Evolutionary conservation across 1,140 invertebrate genomes (phyloP), one percentile per base, ranked within the genome.

Genomic region (Glomeris maerens): DNA sequence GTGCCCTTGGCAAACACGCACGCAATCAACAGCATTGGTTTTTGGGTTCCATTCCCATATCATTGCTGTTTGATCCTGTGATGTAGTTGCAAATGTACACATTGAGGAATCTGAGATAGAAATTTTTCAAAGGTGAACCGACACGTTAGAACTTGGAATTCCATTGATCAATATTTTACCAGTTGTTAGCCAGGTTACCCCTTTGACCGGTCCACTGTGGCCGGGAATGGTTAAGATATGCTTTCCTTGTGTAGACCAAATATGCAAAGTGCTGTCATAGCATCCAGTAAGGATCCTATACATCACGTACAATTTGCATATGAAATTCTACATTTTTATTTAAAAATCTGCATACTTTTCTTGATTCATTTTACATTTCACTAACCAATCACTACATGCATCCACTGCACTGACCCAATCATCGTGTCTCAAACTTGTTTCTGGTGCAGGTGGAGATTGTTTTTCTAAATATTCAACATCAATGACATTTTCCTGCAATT

Each of bases 321-420:
- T 45, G 20, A 53, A 27, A 40, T 10, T 42, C 25, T 42, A 42
- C 17, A 42, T 21, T 7, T 42, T 42, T 42, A 5, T n/a, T n/a
- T n/a, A n/a, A n/a, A n/a, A n/a, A n/a, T n/a, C n/a, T n/a, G 25
- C 5, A 5, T 21, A 42, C 25, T 5, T 17, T 17, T 36, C 17
- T 36, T 17, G 10, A 36, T 36, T 13, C 10, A 13, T 36, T 13
- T 36, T 10, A 36, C 31, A 13, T 36, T 17, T 36, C 5, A 21
- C 51, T 62, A 66, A 81, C 83, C 84, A 92, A 69, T 82, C 79
- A 23, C 77, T 74, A 52, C 69, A 68, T 45, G 78, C 74, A 55
- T 83, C 77, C 22, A 93, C 79, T 29, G 85, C 80, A 44, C 83
- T 81, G 10, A 97, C 87, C 93, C 93, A 97, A 66, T 97, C 92